Base-by-base conservation (phyloP, 2,888 invertebrate species). In the Tenthredo distinguenda region DNA sequence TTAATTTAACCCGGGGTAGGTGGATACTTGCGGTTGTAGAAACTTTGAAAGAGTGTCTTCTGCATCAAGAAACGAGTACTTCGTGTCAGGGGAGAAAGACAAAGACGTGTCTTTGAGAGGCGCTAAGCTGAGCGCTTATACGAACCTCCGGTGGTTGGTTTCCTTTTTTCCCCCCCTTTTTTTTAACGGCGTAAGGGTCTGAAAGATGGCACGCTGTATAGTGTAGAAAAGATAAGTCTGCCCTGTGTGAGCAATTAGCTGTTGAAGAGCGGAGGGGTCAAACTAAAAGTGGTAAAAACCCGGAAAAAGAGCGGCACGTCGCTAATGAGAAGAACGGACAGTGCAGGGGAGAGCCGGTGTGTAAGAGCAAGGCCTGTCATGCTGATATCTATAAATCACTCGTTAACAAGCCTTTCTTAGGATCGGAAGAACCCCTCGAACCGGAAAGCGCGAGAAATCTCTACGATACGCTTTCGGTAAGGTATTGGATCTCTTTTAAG, bases 371-470 rank as follows among this genome's bases (percentile, higher is more conserved):
- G 26, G 81, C 34, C 71, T 71, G 83, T 83, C 71, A 83, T 83
- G 15, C 83, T 50, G 47, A 47, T 71, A 83, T 65, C 68, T 65
- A 83, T 83, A 83, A 83, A 83, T 83, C 83, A 83, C 83, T 65
- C 10, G 83, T 65, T 83, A 83, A 83, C 83, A 83, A 83, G 81
- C 81, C 58, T 81, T 81, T 62, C 81, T 81, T 26, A 62, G 81
- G 21, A 81, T 43, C 40, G 34, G 68, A 68, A 68, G 68, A 68
- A 34, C 68, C 26, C 26, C 31, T 34, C 15, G 21, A 43, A 26
- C 77, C 18, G 77, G 50, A 55, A 55, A 77, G 18, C 55, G 50
- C 77, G 50, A 31, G 77, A 34, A 34, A 77, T 77, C 15, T 68
- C 12, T 26, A 18, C 50, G 18, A 77, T 55, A 12, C 77, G n/a